Base-by-base conservation (phyloP, 2,113 vertebrate genomes). In the Meleagris gallopavo region DNA sequence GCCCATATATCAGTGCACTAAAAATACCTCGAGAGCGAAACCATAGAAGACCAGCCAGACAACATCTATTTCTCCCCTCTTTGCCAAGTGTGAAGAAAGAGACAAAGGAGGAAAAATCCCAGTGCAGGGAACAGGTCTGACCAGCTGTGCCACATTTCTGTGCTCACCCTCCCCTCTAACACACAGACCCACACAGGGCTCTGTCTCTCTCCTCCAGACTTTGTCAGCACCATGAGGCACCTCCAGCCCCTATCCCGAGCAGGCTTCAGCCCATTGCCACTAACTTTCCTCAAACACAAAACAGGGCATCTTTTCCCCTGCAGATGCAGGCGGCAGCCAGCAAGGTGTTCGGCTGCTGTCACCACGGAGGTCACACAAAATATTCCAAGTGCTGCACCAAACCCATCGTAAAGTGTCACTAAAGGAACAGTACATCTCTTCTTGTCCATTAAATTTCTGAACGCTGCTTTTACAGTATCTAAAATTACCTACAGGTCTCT, bases 361-460 rank as follows among this genome's bases (percentile, higher is more conserved):
- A 65, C 25, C 45, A 32, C 0, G 40, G 38, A 61, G 11, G 6
- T 45, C 27, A 17, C 8, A 15, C 10, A 34, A 5, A 20, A 18
- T 3, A 11, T 10, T 71, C 58, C 1, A 64, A 61, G 60, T 30
- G 43, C 0, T 0, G 0, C 3, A 27, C 32, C 30, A 72, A 65
- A 57, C 17, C 18, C 57, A 18, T 13, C 67, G 8, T 1, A 54
- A 60, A 78, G 54, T n/a, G 48, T 41, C 25, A 55, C 17, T 3
- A 60, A 75, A 69, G 38, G 38, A 85, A 67, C 36, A 62, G 57
- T 6, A 58, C 3, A 0, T 34, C 27, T 58, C 45, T 58, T 46
- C 71, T 65, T 25, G 15, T 43, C 32, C 25, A 30, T 30, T 38
- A 25, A 2, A 13, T 43, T 54, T 60, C 11, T 24, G 9, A 90